Evolutionary conservation across 2,888 invertebrate genomes (phyloP), one percentile per base, ranked within the genome.

Genomic region (Dasysyrphus albostriatus): DNA sequence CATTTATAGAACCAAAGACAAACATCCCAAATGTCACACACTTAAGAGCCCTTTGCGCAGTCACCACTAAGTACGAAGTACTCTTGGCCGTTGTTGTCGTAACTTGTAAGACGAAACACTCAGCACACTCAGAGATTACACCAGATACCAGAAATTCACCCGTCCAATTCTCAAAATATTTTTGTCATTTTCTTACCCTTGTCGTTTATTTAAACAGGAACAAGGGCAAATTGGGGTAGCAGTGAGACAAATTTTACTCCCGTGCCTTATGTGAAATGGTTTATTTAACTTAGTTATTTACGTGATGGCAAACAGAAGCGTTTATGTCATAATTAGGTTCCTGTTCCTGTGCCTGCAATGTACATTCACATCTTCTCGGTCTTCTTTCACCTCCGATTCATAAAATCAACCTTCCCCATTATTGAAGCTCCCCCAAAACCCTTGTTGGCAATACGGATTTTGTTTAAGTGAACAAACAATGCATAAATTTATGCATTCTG

Each of bases 321-420:
- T 74, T 81, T 85, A 85, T 85, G 85, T 85, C 81, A 85, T 85
- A 85, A 85, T 85, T 81, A 85, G 81, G 58, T 81, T 56, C 81
- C 69, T 78, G 34, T 59, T 24, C 49, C 47, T 54, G n/a, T 39
- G 51, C 37, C 9, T n/a, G 32, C 10, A 65, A 6, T 65, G 63
- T 24, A 61, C 14, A 32, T 9, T 14, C 32, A 32, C n/a, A 4
- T 56, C 29, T 3, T 24, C 12, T 56, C 32, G n/a, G 14, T 37
- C 39, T 12, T 39, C 39, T 49, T 24, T 8, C 29, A 34, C 42
- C 32, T 37, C 19, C 19, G 12, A 9, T 37, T 16, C 63, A 12
- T 12, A 51, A 24, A 14, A 61, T 44, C 24, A 37, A n/a, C 47
- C 61, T 58, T 67, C 65, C 54, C 51, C 44, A 47, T 49, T 12